Evolutionary conservation across 2,888 invertebrate genomes (phyloP), one percentile per base, ranked within the genome.

Genomic region (Adelphocoris suturalis): DNA sequence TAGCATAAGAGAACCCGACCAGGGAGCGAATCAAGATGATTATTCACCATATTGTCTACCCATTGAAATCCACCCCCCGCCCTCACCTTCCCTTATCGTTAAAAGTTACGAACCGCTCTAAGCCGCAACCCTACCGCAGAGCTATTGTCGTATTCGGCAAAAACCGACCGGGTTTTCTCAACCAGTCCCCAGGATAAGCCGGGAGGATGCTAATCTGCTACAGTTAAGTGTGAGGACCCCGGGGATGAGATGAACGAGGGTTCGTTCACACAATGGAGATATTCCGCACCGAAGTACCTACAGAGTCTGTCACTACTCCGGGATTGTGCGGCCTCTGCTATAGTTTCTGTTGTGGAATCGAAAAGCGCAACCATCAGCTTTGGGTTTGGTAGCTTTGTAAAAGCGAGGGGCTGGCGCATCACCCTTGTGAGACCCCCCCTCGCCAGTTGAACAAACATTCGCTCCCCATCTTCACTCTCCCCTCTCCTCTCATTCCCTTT

Each of bases 401-500:
- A 78, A 78, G 78, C 46, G 19, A 78, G 78, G 78, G 68, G 68
- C 68, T 68, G 68, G 68, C 19, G 12, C 68, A 68, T 68, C 68
- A 68, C 68, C 68, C 68, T 68, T 68, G 68, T 68, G 68, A 23
- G 68, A 68, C 68, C 68, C 68, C 52, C 52, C 82, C 52, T 82
- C 48, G 88, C 88, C 88, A 88, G 88, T 88, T 88, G 88, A 78
- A 88, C 88, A 88, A 88, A 88, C 88, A 88, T 88, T 78, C 88
- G 19, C 88, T 88, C 88, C 88, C 88, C 78, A 52, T 57, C 61
- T 28, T 61, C 61, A 4, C 68, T 52, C 52, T 52, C 52, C 52
- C 52, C 37, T 37, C 37, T 57, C n/a, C 57, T n/a, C 57, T 57
- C 52, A 37, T 37, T 7, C 19, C 48, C 48, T 48, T 48, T 82